Percentiles rank a stretch among this genome's conserved stretches.
These are phyloP conservation scores for Perca flavescens DNA, from an alignment of 2,113 vertebrate species.

Conservation along the genomic window DNA sequence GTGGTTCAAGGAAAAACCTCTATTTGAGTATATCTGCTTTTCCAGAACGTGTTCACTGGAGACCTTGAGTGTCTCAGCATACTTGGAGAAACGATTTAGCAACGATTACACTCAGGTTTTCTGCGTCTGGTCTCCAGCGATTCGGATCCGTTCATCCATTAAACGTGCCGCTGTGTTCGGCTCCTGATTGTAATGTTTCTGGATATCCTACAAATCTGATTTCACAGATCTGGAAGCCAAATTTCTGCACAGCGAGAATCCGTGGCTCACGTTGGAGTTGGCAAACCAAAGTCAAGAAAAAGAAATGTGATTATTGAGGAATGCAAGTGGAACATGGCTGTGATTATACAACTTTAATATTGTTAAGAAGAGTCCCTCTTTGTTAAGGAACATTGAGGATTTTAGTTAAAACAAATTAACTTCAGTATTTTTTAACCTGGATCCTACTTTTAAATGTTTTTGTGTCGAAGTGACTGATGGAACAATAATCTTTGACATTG, in stretches of 20 bases:
- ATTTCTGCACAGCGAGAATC: neutral
- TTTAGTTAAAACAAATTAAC: neutral
- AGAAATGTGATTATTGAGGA: neutral
- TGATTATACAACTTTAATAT: neutral
- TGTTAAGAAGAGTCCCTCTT: neutral
- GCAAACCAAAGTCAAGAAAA: neutral
- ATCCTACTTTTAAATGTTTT: no score
- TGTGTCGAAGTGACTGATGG: no score
- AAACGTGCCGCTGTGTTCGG: neutral
- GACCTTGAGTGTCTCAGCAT: neutral
- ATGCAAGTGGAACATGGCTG: neutral
- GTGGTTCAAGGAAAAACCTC: neutral
- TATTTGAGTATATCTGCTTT: neutral
- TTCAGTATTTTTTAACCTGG: no score
- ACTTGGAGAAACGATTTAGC: neutral
- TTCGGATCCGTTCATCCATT: neutral
- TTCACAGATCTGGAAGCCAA: neutral
- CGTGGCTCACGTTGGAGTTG: neutral
- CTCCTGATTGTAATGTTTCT: neutral
- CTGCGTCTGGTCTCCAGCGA: neutral
- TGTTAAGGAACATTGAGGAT: neutral
- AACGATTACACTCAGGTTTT: neutral
- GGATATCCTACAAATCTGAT: neutral
- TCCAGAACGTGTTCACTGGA: neutral
- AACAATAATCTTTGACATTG: no score